Evolutionary conservation across 2,888 invertebrate species (phyloP).

Genomic region (Phortica okadai): DNA sequence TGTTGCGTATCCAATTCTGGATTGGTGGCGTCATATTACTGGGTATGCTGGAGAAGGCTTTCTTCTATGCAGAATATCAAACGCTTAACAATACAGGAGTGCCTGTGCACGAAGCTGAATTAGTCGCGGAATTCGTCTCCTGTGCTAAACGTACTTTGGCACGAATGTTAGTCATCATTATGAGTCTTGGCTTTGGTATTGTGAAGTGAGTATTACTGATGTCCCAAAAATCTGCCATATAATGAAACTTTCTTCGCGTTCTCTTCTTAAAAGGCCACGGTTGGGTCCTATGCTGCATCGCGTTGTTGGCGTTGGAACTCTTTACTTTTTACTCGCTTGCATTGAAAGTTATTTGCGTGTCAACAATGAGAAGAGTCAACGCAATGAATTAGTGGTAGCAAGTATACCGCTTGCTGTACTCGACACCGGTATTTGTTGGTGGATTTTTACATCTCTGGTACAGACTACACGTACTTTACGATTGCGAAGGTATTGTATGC

Average conservation of each 20-base stretch:
- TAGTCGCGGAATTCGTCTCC: constrained; percentile 93
- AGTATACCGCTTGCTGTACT: constrained; percentile 91
- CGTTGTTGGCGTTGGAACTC: constrained; percentile 88
- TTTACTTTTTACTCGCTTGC: constrained; percentile 90
- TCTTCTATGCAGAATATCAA: constrained; percentile 93
- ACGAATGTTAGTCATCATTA: constrained; percentile 94
- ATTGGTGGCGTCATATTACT: constrained; percentile 93
- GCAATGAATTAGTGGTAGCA: constrained; percentile 83
- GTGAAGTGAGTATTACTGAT: constrained; percentile 84
- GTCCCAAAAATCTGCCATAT: not conserved
- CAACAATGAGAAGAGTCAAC: constrained; percentile 80
- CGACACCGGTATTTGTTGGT: constrained; percentile 94
- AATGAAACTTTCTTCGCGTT: not conserved
- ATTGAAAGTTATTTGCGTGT: constrained; percentile 91
- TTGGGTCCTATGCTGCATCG: constrained; percentile 92
- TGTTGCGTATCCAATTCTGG: constrained; percentile 96
- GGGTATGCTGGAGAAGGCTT: constrained; percentile 91
- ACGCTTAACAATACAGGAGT: constrained; percentile 84
- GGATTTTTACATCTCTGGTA: constrained; percentile 92
- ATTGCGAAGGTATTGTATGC: constrained; percentile 80
- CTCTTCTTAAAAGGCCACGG: constrained; percentile 81
- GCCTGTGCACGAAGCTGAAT: constrained; percentile 83
- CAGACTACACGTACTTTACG: constrained; percentile 93
- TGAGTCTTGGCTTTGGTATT: constrained; percentile 96
- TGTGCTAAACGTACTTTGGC: constrained; percentile 94